Evolutionary conservation across 2,797 vertebrate genomes (phyloP).

Genomic region (Acanthis flammea): DNA sequence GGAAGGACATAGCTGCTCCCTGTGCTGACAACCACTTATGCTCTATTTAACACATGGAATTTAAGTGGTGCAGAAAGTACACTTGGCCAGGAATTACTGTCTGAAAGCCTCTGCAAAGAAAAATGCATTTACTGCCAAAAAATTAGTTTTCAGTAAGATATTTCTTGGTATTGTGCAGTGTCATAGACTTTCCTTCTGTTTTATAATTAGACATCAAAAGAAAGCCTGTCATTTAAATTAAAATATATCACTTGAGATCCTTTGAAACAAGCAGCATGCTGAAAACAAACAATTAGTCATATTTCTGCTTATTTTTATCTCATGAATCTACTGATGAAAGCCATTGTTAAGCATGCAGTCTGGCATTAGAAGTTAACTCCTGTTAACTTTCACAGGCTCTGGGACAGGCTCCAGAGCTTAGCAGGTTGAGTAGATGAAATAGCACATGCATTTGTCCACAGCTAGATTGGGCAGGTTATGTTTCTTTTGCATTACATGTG

Average conservation of each 20-base stretch:
- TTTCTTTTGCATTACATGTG: neutral
- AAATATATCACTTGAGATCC: neutral
- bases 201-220: constrained; percentile 16
- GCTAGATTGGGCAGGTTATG: neutral
- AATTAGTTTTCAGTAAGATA: neutral
- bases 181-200: neutral
- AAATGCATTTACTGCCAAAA: constrained; percentile 26
- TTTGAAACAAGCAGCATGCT: constrained; percentile 14
- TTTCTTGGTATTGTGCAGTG: neutral
- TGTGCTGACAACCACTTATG: constrained; percentile 38
- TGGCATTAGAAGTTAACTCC: neutral
- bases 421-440: neutral
- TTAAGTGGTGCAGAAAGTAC: constrained; percentile 39
- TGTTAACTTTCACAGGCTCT: neutral
- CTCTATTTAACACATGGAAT: constrained; percentile 56
- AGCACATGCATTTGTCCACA: neutral
- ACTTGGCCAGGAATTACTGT: neutral
- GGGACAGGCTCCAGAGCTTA: neutral
- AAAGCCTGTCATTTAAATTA: constrained; percentile 8
- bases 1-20: constrained; percentile 11
- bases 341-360: neutral
- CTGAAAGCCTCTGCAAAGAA: neutral
- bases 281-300: constrained; percentile 17
- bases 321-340: neutral
- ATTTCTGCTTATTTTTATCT: constrained; percentile 46